Evolutionary conservation across 2,113 vertebrate genomes (phyloP).

Genomic region (Lipotes vexillifer): DNA sequence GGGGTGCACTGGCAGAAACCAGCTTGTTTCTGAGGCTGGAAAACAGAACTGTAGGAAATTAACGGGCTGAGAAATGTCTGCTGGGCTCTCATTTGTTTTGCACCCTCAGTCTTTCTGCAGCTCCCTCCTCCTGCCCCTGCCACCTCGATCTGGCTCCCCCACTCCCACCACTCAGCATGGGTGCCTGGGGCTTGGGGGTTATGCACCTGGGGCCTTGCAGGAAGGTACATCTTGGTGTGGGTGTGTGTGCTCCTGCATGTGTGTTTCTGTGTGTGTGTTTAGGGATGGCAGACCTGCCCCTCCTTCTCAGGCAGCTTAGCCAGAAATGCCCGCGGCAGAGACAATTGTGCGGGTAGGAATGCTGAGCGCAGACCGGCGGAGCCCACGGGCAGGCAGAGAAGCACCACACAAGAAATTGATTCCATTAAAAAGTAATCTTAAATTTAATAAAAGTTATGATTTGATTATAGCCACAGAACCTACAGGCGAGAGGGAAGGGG

Average conservation of each 20-base stretch:
- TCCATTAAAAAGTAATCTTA: slow-evolving; percentile 89
- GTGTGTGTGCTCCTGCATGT: background rate
- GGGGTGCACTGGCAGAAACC: slow-evolving; percentile 39
- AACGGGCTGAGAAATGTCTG: slow-evolving; percentile 71
- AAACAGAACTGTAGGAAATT: slow-evolving; percentile 70
- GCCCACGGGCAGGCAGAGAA: slow-evolving; percentile 82
- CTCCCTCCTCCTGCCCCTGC: slow-evolving; percentile 15
- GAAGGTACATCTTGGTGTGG: slow-evolving; percentile 8
- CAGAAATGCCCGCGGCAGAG: slow-evolving; percentile 71
- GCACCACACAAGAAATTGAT: slow-evolving; percentile 84
- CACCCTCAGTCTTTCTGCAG: slow-evolving; percentile 18
- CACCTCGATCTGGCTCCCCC: background rate
- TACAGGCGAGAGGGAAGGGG: slow-evolving; percentile 76
- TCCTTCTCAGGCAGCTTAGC: slow-evolving; percentile 62
- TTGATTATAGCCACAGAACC: slow-evolving; percentile 84
- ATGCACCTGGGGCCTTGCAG: background rate
- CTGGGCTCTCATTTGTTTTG: slow-evolving; percentile 10
- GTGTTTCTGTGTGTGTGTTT: background rate
- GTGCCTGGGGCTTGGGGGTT: background rate
- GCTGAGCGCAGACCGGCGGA: slow-evolving; percentile 68
- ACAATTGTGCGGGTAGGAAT: slow-evolving; percentile 72
- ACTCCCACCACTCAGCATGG: background rate
- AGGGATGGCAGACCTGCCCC: slow-evolving; percentile 52
- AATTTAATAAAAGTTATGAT: slow-evolving; percentile 90
- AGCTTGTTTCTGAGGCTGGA: slow-evolving; percentile 63